Evolutionary conservation across 2,113 vertebrate genomes (phyloP), one percentile per base, ranked within the genome.

Genomic region (Chaetura pelagica): DNA sequence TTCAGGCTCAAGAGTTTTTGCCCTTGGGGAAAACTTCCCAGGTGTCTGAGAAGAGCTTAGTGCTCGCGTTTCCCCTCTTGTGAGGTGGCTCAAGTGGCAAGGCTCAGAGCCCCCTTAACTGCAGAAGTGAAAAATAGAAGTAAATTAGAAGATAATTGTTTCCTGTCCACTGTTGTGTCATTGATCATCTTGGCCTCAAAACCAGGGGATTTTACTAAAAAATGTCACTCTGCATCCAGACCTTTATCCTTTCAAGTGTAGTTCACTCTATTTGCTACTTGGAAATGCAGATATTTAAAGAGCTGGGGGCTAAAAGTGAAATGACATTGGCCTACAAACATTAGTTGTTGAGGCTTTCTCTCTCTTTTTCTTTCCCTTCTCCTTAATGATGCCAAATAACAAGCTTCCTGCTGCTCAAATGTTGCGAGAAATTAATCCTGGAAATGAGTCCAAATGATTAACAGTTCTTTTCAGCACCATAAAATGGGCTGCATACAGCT

Each of bases 371-470:
- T 26, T 63, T 58, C 87, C 69, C 49, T 72, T 18, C 35, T 84
- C 44, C 66, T 34, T 90, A 80, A 84, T 87, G 74, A 67, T 72
- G 32, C 73, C 76, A 83, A 79, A 86, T 48, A 51, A 77, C 62
- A 55, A 79, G 68, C 68, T 83, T 75, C 77, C 62, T 4, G 51
- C 74, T 82, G 42, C 46, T 75, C 42, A 78, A 10, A 51, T 10
- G 7, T 49, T 82, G 18, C 68, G 49, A 85, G 58, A 68, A 87
- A 85, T 82, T 67, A 34, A 32, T 88, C 91, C 89, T 57, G 48
- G 73, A 93, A 90, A 81, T 63, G 40, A 94, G 63, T 52, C 44
- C 66, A 62, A 63, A 93, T 75, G 87, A 92, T 84, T 89, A 95
- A 38, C 51, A 27, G 48, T 24, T 44, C 40, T 77, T 96, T 96